Percentiles rank a stretch among this genome's conserved stretches.
Evolutionary conservation across 2,888 invertebrate genomes (phyloP).

Genomic region (Troides oblongomaculatus): DNA sequence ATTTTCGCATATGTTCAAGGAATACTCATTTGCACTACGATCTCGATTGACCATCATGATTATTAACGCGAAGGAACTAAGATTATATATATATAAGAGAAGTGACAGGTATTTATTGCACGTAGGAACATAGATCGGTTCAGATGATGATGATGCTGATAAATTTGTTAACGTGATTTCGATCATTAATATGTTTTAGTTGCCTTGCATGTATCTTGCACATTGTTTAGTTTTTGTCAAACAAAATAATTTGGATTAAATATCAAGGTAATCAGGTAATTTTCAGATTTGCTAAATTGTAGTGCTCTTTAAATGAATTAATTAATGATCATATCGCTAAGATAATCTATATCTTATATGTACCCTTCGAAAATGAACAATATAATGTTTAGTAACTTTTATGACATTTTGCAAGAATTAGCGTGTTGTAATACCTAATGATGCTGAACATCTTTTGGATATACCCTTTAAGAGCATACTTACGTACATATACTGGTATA

Average conservation of each 20-base stretch:
- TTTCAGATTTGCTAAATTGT: too few species aligned
- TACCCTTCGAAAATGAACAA: not conserved
- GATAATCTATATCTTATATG: not conserved
- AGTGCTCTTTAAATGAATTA: too few species aligned
- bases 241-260: too few species aligned
- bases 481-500: not conserved
- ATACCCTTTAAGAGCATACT: conserved; percentile 4
- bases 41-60: conserved; percentile 3
- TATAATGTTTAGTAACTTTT: conserved; percentile 3
- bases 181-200: not conserved
- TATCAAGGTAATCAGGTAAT: too few species aligned
- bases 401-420: conserved; percentile 19
- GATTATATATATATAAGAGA: not conserved
- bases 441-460: conserved; percentile 5
- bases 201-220: too few species aligned
- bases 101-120: conserved; percentile 7
- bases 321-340: not conserved
- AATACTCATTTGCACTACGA: not conserved
- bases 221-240: too few species aligned
- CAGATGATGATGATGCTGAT: too few species aligned
- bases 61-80: conserved; percentile 16
- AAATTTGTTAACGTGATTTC: not conserved
- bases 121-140: not conserved
- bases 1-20: not conserved
- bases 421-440: conserved; percentile 10